A percentile compares a stretch with the other conserved stretches of the same genome.
phyloP scores from a whole-genome alignment of 2,113 vertebrate genomes.

The Campylorhamphus procurvoides region DNA sequence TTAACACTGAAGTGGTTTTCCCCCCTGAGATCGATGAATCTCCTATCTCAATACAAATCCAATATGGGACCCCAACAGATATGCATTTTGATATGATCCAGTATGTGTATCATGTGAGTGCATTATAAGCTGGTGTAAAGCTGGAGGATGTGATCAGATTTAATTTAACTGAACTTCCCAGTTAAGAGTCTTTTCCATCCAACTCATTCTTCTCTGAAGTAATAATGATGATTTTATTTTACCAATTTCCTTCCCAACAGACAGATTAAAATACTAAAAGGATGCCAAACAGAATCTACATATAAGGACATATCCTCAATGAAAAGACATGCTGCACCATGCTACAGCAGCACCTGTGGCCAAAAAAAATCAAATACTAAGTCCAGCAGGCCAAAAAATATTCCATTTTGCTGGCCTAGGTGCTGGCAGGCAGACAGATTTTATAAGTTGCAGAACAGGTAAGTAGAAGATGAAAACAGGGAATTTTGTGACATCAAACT shows the following conservation, averaged over 20 bases:
- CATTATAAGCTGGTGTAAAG: not conserved
- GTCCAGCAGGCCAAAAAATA: not conserved
- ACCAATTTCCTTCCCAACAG: not conserved
- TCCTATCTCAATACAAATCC: not conserved
- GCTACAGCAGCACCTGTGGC: not conserved
- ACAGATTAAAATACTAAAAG: not conserved
- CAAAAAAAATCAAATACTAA: not conserved
- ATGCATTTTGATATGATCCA: not conserved
- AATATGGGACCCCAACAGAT: not conserved
- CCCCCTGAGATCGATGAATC: not conserved
- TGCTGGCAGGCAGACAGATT: not conserved
- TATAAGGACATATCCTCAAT: not conserved
- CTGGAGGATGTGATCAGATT: not conserved
- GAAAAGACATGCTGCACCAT: not conserved
- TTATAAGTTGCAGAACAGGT: not conserved
- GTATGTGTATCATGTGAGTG: not conserved
- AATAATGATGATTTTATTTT: not conserved
- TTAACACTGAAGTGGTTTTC: not conserved
- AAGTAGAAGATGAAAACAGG: not conserved
- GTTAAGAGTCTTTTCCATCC: not conserved
- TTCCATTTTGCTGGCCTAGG: not conserved
- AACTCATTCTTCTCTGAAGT: not conserved
- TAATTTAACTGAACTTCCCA: not conserved
- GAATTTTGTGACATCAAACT: not conserved
- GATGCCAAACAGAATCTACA: not conserved